These are phyloP conservation scores for Pleuronectes platessa DNA, from an alignment of 2,113 vertebrate genomes.

Conservation along the genomic window DNA sequence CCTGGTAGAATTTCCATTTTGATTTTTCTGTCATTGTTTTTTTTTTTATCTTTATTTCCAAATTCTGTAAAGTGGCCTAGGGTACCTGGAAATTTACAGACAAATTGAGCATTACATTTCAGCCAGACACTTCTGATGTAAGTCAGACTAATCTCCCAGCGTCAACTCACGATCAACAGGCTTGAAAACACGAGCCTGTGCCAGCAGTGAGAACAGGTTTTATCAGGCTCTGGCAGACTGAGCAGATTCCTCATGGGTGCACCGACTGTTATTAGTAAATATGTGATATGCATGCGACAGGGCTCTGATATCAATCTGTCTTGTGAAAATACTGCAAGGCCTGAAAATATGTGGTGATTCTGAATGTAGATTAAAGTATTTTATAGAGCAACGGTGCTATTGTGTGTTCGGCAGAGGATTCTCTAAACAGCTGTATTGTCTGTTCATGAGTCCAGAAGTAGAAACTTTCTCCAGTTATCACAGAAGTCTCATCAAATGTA, in stretches of 20 bases:
- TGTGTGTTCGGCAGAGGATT: too few relatives aligned
- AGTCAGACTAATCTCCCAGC: conserved; percentile 21
- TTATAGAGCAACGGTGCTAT: too few relatives aligned
- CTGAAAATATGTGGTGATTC: conserved; percentile 13
- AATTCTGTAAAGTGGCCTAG: too few relatives aligned
- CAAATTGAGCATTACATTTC: not conserved
- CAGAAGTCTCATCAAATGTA: not conserved
- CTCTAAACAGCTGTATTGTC: not conserved
- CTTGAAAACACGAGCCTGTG: conserved; percentile 22
- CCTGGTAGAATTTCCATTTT: too few relatives aligned
- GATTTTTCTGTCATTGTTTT: too few relatives aligned
- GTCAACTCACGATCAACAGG: conserved; percentile 21
- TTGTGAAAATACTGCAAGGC: conserved; percentile 8
- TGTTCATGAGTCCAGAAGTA: too few relatives aligned
- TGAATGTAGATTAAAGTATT: not conserved
- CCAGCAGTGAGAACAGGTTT: conserved; percentile 53
- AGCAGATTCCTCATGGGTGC: conserved; percentile 33
- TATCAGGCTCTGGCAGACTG: conserved; percentile 31
- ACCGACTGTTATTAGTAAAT: conserved; percentile 55
- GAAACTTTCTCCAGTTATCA: conserved; percentile 25
- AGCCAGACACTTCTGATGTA: conserved; percentile 21
- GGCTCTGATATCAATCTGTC: conserved; percentile 17
- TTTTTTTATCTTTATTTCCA: too few relatives aligned
- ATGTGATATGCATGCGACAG: conserved; percentile 22
- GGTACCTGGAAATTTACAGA: not conserved